phyloP scores from a whole-genome alignment of 2,888 invertebrate species.

The Ethmia dodecea region DNA sequence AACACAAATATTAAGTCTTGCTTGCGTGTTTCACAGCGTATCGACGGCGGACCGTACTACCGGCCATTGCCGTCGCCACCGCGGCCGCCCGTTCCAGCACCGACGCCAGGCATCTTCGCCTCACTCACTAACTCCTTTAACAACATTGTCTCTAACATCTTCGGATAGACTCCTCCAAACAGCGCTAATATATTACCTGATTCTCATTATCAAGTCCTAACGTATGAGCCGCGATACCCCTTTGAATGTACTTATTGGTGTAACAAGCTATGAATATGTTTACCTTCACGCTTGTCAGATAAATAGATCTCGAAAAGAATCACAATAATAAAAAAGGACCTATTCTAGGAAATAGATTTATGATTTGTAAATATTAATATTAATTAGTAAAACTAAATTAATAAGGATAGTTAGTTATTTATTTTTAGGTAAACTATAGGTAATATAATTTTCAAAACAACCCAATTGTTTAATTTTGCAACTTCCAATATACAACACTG shows the following conservation, averaged over 20 bases:
- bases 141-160: conserved; percentile 86
- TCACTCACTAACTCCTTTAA: conserved; percentile 88
- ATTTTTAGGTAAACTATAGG: conserved; percentile 1
- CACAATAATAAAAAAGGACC: too few relatives aligned
- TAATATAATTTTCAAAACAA: neutral
- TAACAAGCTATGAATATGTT: too few relatives aligned
- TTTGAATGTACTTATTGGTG: too few relatives aligned
- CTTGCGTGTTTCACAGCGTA: conserved; percentile 79
- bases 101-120: conserved; percentile 81
- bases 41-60: conserved; percentile 82
- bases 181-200: too few relatives aligned
- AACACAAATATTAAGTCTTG: too few relatives aligned
- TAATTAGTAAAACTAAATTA: too few relatives aligned
- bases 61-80: conserved; percentile 72
- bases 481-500: neutral
- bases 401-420: neutral
- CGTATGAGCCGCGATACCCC: too few relatives aligned
- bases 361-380: too few relatives aligned
- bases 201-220: too few relatives aligned
- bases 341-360: too few relatives aligned
- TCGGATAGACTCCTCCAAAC: conserved; percentile 77
- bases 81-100: conserved; percentile 64
- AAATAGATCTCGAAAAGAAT: too few relatives aligned
- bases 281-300: too few relatives aligned
- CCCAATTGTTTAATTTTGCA: neutral